Conservation (phyloP, 2,888 invertebrate species). For the Lomographa bimaculata region DNA sequence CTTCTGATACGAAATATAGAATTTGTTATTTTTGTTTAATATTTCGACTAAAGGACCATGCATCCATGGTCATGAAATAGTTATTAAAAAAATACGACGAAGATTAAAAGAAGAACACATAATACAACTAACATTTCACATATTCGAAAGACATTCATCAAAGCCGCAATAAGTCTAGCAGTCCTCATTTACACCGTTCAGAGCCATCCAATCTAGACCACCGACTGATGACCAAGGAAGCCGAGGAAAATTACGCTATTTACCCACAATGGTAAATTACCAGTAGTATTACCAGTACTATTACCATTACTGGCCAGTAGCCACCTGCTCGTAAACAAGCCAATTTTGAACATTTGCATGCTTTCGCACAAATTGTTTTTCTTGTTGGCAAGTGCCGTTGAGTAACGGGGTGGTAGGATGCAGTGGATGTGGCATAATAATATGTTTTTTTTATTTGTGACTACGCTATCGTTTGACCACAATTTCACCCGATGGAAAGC, state of each 20-base stretch:
- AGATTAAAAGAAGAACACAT: no score
- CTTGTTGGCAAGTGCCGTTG: slow-evolving; percentile 45
- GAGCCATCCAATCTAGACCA: slow-evolving; percentile 2
- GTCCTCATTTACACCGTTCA: slow-evolving; percentile 4
- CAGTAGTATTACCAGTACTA: slow-evolving; percentile 13
- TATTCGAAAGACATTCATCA: no score
- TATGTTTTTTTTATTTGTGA: no score
- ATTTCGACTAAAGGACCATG: no score
- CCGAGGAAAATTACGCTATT: slow-evolving; percentile 60
- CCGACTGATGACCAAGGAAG: slow-evolving; percentile 56
- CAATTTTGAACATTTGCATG: slow-evolving; percentile 64
- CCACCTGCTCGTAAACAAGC: slow-evolving; percentile 66
- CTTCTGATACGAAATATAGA: no score
- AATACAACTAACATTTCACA: no score
- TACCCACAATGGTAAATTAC: slow-evolving; percentile 59
- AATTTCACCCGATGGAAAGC: no score
- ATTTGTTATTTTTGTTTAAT: no score
- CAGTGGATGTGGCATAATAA: slow-evolving; percentile 29
- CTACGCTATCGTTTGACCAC: no score
- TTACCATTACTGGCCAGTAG: slow-evolving; percentile 44
- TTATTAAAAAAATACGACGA: no score
- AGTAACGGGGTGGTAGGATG: slow-evolving; percentile 13
- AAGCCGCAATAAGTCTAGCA: no score
- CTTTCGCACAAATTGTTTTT: slow-evolving; percentile 63
- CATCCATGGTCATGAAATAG: no score